Percentiles rank a stretch among this genome's conserved stretches.
phyloP scores from a whole-genome alignment of 1,140 invertebrate species.

The Microplitis mediator region DNA sequence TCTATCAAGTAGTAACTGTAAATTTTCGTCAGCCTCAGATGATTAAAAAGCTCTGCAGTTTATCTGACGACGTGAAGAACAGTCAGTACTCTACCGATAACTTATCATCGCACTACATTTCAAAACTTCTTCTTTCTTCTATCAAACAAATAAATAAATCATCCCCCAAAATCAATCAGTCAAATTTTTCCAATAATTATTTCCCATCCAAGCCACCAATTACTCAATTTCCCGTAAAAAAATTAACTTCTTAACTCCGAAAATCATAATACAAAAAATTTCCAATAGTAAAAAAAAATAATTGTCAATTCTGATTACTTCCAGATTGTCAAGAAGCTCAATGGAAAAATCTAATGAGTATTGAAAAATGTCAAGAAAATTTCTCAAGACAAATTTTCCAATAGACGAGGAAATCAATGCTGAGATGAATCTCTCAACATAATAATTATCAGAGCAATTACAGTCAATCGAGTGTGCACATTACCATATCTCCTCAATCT shows the following conservation, averaged over 20 bases:
- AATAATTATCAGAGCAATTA: constrained; percentile 13
- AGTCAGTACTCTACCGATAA: neutral
- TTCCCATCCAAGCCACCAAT: too few species aligned
- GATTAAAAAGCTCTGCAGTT: neutral
- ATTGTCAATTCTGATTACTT: too few species aligned
- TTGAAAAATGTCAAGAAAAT: neutral
- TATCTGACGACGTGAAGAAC: neutral
- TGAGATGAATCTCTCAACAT: neutral
- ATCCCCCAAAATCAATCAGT: too few species aligned
- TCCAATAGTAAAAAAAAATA: too few species aligned
- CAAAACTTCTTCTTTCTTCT: too few species aligned
- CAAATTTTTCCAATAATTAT: too few species aligned
- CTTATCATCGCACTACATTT: neutral
- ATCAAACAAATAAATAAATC: too few species aligned
- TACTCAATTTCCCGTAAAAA: too few species aligned
- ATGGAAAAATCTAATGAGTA: neutral
- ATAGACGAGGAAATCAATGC: neutral
- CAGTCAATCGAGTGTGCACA: neutral
- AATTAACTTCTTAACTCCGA: too few species aligned
- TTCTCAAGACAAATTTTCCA: neutral
- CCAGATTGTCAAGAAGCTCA: too few species aligned
- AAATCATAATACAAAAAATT: too few species aligned
- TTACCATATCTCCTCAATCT: neutral
- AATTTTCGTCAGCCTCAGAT: neutral
- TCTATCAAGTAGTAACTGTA: neutral